Conservation (phyloP, 2,113 vertebrate species). For the Barnardius zonarius region DNA sequence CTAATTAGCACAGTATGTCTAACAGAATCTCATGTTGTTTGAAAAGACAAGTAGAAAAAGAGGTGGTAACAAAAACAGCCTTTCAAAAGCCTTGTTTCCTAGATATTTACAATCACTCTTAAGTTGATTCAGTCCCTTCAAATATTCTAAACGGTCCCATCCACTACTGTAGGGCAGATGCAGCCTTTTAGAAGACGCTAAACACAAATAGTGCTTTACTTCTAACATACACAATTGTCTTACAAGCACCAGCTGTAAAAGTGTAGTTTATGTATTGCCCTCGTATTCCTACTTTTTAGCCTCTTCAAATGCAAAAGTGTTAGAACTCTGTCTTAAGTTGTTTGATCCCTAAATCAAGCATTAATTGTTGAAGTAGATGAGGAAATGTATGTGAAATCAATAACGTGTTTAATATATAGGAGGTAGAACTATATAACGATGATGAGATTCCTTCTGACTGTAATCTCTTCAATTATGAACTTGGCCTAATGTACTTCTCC, state of each 20-base stretch:
- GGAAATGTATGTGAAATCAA: not conserved
- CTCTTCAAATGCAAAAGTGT: not conserved
- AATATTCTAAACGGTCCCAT: not conserved
- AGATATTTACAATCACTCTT: not conserved
- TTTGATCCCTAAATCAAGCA: not conserved
- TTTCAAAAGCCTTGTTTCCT: not conserved
- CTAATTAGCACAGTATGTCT: not conserved
- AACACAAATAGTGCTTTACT: not conserved
- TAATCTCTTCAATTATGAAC: not conserved
- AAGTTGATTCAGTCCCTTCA: not conserved
- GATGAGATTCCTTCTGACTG: not conserved
- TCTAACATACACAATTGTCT: not conserved
- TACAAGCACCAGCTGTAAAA: not conserved
- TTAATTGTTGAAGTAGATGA: not conserved
- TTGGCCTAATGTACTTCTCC: not conserved
- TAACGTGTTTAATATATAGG: not conserved
- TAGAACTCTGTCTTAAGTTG: not conserved
- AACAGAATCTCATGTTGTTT: not conserved
- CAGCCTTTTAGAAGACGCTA: not conserved
- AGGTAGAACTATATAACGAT: not conserved
- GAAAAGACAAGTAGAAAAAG: not conserved
- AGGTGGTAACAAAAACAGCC: not conserved
- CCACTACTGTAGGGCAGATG: not conserved
- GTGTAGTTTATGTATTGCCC: not conserved
- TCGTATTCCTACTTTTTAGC: not conserved